These are phyloP conservation scores for Cyphomyrus discorhynchus DNA, from an alignment of 2,113 vertebrate genomes.

Conservation along the genomic window DNA sequence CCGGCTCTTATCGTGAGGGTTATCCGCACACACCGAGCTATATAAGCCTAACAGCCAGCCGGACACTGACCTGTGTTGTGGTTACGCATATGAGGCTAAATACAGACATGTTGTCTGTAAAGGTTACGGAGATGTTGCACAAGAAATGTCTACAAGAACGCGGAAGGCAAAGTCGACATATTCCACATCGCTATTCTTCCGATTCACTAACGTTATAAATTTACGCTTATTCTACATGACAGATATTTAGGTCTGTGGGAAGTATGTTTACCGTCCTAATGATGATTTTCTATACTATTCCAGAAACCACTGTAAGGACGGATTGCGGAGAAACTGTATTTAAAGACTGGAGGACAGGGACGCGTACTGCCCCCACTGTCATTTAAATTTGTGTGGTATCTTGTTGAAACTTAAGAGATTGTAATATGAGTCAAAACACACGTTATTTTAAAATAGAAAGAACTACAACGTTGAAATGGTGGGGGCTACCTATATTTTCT, in stretches of 20 bases:
- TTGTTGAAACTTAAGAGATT: too few species aligned
- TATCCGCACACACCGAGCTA: not conserved
- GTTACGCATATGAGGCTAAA: not conserved
- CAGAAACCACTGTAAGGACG: not conserved
- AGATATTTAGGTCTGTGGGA: not conserved
- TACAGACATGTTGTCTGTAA: not conserved
- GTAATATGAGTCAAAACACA: too few species aligned
- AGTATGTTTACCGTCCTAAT: not conserved
- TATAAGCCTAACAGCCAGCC: not conserved
- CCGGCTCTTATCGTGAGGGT: not conserved
- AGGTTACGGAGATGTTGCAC: not conserved
- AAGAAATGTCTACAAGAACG: not conserved
- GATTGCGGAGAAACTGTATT: not conserved
- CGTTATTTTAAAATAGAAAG: too few species aligned
- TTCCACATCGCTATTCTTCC: not conserved
- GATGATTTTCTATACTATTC: not conserved
- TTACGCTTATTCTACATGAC: not conserved
- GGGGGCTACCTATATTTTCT: too few species aligned
- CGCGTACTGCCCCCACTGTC: too few species aligned
- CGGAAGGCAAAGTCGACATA: not conserved
- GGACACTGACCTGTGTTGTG: not conserved
- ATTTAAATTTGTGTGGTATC: too few species aligned
- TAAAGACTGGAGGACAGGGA: not conserved
- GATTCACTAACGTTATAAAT: not conserved
- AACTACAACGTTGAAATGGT: too few species aligned